A percentile compares a stretch with the other conserved stretches of the same genome.
Conservation (phyloP, 1,140 invertebrate species). For the Cherax destructor region DNA sequence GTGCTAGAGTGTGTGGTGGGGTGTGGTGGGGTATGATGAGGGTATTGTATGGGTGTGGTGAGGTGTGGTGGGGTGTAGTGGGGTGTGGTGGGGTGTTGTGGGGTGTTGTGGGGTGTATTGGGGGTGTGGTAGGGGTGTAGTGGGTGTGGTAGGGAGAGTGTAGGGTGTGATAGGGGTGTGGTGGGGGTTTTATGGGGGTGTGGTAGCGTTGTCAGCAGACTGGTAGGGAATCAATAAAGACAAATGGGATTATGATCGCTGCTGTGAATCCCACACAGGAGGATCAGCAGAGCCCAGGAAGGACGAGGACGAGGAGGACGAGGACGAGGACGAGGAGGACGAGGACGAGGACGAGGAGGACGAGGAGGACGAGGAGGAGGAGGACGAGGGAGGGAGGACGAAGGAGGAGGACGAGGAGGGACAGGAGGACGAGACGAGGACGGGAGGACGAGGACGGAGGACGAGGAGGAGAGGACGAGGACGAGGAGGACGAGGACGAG, state of each 20-base stretch:
- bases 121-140: too few relatives aligned
- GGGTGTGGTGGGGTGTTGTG: too few relatives aligned
- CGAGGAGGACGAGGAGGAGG: neutral
- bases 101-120: too few relatives aligned
- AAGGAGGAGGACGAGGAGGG: neutral
- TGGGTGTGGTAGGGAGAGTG: too few relatives aligned
- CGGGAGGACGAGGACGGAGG: too few relatives aligned
- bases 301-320: neutral
- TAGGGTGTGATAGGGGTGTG: too few relatives aligned
- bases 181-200: neutral
- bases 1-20: too few relatives aligned
- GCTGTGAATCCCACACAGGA: neutral
- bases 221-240: constrained; percentile 1
- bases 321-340: neutral
- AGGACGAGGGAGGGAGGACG: neutral
- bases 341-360: neutral
- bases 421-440: too few relatives aligned
- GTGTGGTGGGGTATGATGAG: too few relatives aligned
- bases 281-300: neutral
- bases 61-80: too few relatives aligned
- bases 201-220: neutral
- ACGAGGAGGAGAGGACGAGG: neutral
- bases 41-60: too few relatives aligned
- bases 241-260: constrained; percentile 18
- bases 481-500: too few relatives aligned